Percentiles rank a stretch among this genome's conserved stretches.
Conservation (phyloP, 1,140 invertebrate species). For the Aethina tumida region DNA sequence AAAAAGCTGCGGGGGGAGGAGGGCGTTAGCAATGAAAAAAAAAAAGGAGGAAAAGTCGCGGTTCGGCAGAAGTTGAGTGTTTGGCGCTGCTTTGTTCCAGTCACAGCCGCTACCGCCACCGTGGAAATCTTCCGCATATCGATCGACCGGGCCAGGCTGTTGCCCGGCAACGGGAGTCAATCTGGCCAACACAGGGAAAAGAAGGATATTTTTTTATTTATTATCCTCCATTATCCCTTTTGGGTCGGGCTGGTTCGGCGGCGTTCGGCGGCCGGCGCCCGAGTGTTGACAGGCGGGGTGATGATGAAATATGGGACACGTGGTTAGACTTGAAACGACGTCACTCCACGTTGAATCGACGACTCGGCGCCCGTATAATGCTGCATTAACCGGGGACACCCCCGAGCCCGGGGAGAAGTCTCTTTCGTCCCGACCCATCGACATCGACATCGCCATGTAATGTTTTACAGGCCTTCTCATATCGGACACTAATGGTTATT, state of each 20-base stretch:
- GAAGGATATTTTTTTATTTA: constrained; percentile 37
- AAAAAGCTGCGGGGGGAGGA: no score
- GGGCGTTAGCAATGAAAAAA: no score
- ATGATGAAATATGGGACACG: constrained; percentile 58
- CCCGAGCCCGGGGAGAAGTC: no score
- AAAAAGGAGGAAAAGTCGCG: no score
- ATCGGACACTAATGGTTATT: no score
- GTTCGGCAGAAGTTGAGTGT: no score
- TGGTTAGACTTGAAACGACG: constrained; percentile 56
- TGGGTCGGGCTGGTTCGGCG: constrained; percentile 24
- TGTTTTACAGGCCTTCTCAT: no score
- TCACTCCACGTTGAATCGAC: constrained; percentile 38
- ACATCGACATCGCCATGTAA: no score
- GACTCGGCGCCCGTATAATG: constrained; percentile 29
- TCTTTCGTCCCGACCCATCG: no score
- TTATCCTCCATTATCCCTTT: constrained; percentile 36
- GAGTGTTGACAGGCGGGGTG: constrained; percentile 34
- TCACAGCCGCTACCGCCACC: no score
- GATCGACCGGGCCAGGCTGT: constrained; percentile 30
- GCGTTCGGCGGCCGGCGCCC: constrained; percentile 14
- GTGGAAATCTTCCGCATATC: constrained; percentile 35
- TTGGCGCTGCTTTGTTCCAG: no score
- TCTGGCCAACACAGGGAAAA: constrained; percentile 34
- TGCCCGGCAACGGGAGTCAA: constrained; percentile 35
- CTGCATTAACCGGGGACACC: constrained; percentile 15